Percentiles rank a stretch among this genome's conserved stretches.
phyloP scores from a whole-genome alignment of 2,888 invertebrate genomes.

The Mantis religiosa region DNA sequence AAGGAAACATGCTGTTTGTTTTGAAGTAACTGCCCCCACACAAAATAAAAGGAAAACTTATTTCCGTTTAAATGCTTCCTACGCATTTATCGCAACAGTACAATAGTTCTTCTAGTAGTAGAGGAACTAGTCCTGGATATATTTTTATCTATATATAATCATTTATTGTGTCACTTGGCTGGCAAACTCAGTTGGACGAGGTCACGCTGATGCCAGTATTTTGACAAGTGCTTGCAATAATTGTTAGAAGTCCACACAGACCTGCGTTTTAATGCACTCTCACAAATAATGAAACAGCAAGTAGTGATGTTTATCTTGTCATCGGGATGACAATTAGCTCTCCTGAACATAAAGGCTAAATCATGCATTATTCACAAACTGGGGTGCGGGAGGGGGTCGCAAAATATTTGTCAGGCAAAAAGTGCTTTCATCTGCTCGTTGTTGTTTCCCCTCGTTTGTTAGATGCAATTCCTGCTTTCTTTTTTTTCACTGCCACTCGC shows the following conservation, averaged over 20 bases:
- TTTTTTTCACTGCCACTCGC: background rate
- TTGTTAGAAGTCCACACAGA: background rate
- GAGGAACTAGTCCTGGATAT: too few relatives aligned
- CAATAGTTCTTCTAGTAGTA: too few relatives aligned
- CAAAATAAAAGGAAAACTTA: too few relatives aligned
- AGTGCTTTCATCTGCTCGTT: background rate
- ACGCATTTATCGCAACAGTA: too few relatives aligned
- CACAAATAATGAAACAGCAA: background rate
- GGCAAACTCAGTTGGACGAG: too few relatives aligned
- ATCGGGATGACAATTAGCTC: background rate
- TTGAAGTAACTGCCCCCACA: too few relatives aligned
- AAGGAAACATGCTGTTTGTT: too few relatives aligned
- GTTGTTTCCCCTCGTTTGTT: background rate
- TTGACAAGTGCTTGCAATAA: too few relatives aligned
- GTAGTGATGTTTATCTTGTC: background rate
- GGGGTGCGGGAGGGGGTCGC: background rate
- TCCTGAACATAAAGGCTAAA: background rate
- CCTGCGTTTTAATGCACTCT: background rate
- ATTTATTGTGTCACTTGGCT: too few relatives aligned
- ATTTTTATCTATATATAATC: too few relatives aligned
- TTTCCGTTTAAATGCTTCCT: too few relatives aligned
- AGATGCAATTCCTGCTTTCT: background rate
- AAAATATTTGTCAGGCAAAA: background rate
- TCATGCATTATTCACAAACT: background rate
- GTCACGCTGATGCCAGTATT: too few relatives aligned